Evolutionary conservation across 2,888 invertebrate genomes (phyloP).

Genomic region (Meteorus cinctellus): DNA sequence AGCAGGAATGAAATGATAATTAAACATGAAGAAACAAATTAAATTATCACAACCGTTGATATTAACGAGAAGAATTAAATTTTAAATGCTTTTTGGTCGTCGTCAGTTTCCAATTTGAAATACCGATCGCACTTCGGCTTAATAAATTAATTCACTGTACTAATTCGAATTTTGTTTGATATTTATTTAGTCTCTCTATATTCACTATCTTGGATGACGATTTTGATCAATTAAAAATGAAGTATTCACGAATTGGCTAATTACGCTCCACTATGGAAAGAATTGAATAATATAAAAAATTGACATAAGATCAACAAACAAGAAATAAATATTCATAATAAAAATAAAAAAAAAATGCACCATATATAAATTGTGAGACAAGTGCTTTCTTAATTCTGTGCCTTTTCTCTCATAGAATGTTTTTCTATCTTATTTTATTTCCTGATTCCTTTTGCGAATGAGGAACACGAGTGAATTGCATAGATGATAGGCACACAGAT

Average conservation of each 20-base stretch:
- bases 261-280: background rate
- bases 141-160: background rate
- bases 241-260: background rate
- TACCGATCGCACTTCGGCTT: constrained; percentile 5
- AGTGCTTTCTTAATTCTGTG: constrained; percentile 70
- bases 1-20: background rate
- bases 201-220: background rate
- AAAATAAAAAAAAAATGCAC: constrained; percentile 50
- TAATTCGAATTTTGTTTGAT: background rate
- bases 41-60: constrained; percentile 23
- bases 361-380: constrained; percentile 54
- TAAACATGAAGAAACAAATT: background rate
- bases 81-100: constrained; percentile 13
- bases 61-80: constrained; percentile 18
- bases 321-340: constrained; percentile 46
- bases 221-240: background rate
- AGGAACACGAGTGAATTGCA: constrained; percentile 16
- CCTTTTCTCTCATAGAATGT: constrained; percentile 60
- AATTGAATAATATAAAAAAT: constrained; percentile 39
- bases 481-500: constrained; percentile 25
- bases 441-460: constrained; percentile 29
- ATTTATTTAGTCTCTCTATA: background rate
- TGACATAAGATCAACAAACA: constrained; percentile 46
- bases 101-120: constrained; percentile 1
- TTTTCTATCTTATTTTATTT: constrained; percentile 29